phyloP scores from a whole-genome alignment of 2,888 invertebrate genomes.

The Scrobipalpa costella region DNA sequence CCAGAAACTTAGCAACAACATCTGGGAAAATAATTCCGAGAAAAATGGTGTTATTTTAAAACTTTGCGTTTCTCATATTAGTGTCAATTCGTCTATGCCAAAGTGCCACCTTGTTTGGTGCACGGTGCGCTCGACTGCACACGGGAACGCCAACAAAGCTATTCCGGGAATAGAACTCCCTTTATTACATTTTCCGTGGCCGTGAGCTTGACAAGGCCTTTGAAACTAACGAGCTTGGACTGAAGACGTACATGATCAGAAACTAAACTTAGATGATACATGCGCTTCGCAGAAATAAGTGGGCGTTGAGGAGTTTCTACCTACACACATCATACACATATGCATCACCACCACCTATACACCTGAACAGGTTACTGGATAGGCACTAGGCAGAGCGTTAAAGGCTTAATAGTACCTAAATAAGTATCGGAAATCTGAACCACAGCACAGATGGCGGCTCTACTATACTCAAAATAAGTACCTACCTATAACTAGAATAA shows the following conservation, averaged over 20 bases:
- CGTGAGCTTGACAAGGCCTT: constrained; percentile 34
- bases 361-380: no score
- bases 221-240: constrained; percentile 10
- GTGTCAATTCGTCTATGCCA: not conserved
- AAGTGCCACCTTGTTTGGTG: constrained; percentile 34
- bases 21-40: not conserved
- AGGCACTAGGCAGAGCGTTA: no score
- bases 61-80: not conserved
- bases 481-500: no score
- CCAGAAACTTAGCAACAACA: no score
- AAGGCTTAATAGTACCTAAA: no score
- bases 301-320: not conserved
- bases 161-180: constrained; percentile 53
- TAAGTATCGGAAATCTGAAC: no score
- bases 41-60: not conserved
- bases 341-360: no score
- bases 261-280: constrained; percentile 13
- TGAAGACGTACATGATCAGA: constrained; percentile 23
- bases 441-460: no score
- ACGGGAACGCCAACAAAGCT: constrained; percentile 48
- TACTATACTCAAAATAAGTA: no score
- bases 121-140: constrained; percentile 49
- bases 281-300: not conserved
- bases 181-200: constrained; percentile 44
- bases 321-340: no score